Evolutionary conservation across 2,113 vertebrate genomes (phyloP), one percentile per base, ranked within the genome.

Genomic region (Grammomys dolichurus): DNA sequence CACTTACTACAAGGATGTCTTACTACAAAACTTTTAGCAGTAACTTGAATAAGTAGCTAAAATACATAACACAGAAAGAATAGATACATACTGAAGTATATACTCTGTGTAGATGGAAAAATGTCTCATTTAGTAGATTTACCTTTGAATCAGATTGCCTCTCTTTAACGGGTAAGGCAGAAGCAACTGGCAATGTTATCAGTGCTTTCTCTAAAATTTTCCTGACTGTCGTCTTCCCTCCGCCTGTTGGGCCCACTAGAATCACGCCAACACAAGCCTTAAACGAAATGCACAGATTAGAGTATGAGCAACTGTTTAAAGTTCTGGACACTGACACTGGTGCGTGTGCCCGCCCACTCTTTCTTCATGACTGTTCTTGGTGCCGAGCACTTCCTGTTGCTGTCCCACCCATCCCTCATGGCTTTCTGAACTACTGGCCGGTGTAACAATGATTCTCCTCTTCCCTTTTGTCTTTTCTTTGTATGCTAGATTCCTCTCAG

Each of bases 201-300:
- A 98, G 96, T 24, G 96, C 84, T 92, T 97, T 98, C 96, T 98
- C 97, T 90, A 98, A 97, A 96, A 98, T 98, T 70, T 60, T 98
- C 96, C 98, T 95, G 67, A 97, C 93, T n/a, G 97, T 95, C 40
- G 98, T 98, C 92, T 99, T 98, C 58, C 98, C 98, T 90, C 98
- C 98, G 81, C 97, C 98, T 33, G 98, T 96, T 72, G 98, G 98
- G 2, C 98, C 98, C 84, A 98, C 94, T 75, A 98, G 56, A 97
- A 98, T 98, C 87, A 98, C 97, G 67, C 98, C 98, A 94, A 97
- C 94, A 87, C 72, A 97, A 84, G 93, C 94, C 98, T 98, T 78
- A 84, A 97, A 95, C 8, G 82, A 67, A 97, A 76, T 58, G 56
- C 51, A 95, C 58, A 95, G 56, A 86, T 75, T 63, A 76, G 56